Percentiles rank a stretch among this genome's conserved stretches.
These are phyloP conservation scores for Drosophila helvetica DNA, from an alignment of 2,888 invertebrate genomes.

Conservation along the genomic window DNA sequence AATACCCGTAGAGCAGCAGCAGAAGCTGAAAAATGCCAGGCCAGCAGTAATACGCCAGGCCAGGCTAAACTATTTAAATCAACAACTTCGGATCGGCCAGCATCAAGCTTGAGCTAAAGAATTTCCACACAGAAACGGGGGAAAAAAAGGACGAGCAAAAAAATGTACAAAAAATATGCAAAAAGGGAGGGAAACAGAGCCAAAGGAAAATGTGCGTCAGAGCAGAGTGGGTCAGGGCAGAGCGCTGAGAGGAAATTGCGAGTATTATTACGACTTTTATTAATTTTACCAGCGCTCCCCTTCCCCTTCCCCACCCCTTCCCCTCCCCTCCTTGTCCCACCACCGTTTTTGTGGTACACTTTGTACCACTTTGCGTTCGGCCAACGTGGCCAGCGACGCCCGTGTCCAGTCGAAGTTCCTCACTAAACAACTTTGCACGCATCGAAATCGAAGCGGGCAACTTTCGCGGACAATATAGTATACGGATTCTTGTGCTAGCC, in stretches of 20 bases:
- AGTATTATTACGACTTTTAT: constrained; percentile 79
- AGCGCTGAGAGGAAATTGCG: constrained; percentile 72
- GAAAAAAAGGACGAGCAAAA: constrained; percentile 8
- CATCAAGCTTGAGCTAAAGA: constrained; percentile 42
- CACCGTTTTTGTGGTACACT: constrained; percentile 18
- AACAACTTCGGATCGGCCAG: constrained; percentile 45
- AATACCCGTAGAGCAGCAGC: neutral
- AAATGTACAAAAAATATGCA: constrained; percentile 28
- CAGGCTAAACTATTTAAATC: constrained; percentile 71
- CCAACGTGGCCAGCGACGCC: constrained; percentile 25
- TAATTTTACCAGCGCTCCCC: constrained; percentile 63
- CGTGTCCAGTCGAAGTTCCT: constrained; percentile 74
- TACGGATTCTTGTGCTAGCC: neutral
- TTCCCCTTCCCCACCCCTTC: neutral
- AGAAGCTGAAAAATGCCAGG: constrained; percentile 42
- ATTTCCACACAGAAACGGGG: constrained; percentile 35
- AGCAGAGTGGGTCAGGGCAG: constrained; percentile 27
- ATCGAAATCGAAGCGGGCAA: constrained; percentile 50
- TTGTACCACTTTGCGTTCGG: constrained; percentile 35
- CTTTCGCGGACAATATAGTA: constrained; percentile 35
- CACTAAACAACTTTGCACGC: constrained; percentile 79
- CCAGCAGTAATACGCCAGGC: constrained; percentile 44
- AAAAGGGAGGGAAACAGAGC: constrained; percentile 47
- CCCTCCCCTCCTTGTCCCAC: neutral
- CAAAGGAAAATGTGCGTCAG: constrained; percentile 35